Percentiles rank a stretch among this genome's conserved stretches.
These are phyloP conservation scores for Campylorhamphus procurvoides DNA, from an alignment of 2,113 vertebrate genomes.

Conservation along the genomic window DNA sequence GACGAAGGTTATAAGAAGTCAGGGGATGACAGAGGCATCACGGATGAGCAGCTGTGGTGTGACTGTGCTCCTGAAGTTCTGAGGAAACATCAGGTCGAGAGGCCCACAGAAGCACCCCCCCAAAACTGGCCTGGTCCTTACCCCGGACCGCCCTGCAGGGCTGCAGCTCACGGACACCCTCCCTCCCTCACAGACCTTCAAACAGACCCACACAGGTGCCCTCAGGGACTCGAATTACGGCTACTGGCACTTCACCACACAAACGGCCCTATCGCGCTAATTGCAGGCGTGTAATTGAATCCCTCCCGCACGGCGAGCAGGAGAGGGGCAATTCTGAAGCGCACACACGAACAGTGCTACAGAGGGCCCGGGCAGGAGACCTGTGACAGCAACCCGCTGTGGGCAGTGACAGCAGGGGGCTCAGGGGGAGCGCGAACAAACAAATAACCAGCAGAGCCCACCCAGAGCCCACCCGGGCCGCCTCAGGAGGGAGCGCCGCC, in stretches of 20 bases:
- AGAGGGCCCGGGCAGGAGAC: not conserved
- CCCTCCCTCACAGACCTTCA: not conserved
- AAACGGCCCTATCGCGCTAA: not conserved
- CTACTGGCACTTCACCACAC: not conserved
- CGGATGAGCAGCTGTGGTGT: not conserved
- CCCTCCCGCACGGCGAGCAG: not conserved
- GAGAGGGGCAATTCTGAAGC: not conserved
- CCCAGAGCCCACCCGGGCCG: too few species aligned
- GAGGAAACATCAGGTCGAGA: not conserved
- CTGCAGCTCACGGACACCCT: not conserved
- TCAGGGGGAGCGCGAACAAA: too few species aligned
- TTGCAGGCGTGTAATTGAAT: not conserved
- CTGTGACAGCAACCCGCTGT: not conserved
- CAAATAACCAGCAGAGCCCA: too few species aligned
- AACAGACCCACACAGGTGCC: not conserved
- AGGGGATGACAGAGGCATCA: not conserved
- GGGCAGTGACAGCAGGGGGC: too few species aligned
- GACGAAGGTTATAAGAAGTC: not conserved
- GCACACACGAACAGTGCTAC: not conserved
- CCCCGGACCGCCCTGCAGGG: not conserved
- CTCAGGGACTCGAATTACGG: not conserved
- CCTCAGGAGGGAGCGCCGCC: too few species aligned
- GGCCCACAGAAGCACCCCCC: not conserved
- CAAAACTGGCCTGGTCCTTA: not conserved
- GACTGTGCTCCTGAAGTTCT: fast-evolving